A percentile compares a stretch with the other conserved stretches of the same genome.
Evolutionary conservation across 53 echinoderm and acorn worm genomes (phyloP).

Genomic region (Crossaster papposus): DNA sequence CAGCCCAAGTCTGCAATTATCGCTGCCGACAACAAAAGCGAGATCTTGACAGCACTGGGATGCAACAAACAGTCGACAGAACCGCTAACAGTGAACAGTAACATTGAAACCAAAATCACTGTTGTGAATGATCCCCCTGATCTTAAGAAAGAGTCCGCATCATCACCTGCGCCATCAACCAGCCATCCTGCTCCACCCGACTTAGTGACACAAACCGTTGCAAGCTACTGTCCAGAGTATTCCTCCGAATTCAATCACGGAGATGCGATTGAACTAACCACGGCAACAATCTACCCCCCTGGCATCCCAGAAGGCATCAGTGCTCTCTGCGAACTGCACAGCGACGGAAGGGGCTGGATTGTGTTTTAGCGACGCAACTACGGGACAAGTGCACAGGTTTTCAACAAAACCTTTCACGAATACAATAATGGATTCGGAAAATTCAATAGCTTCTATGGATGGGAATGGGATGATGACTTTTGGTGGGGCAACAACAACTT

Average conservation of each 20-base stretch:
- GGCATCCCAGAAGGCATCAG: neutral
- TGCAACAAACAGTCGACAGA: neutral
- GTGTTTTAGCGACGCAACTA: neutral
- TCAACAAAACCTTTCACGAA: neutral
- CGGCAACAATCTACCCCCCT: neutral
- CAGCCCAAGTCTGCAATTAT: neutral
- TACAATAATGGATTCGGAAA: neutral
- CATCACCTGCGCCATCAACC: too few relatives aligned
- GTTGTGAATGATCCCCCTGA: too few relatives aligned
- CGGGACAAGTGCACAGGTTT: neutral
- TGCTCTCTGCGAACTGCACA: neutral
- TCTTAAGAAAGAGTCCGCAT: too few relatives aligned
- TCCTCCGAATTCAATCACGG: neutral
- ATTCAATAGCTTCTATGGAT: neutral
- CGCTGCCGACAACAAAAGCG: neutral
- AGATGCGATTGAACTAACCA: neutral
- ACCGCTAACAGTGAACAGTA: neutral
- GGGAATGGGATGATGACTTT: neutral
- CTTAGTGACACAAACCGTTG: neutral
- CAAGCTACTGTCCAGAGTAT: neutral
- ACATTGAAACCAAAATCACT: neutral
- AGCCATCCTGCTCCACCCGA: too few relatives aligned
- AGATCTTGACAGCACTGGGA: neutral
- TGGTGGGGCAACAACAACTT: conserved; percentile 13
- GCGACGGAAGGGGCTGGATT: neutral